These are phyloP conservation scores for Lasioglossum calceatum DNA, from an alignment of 2,888 invertebrate genomes.

Conservation along the genomic window DNA sequence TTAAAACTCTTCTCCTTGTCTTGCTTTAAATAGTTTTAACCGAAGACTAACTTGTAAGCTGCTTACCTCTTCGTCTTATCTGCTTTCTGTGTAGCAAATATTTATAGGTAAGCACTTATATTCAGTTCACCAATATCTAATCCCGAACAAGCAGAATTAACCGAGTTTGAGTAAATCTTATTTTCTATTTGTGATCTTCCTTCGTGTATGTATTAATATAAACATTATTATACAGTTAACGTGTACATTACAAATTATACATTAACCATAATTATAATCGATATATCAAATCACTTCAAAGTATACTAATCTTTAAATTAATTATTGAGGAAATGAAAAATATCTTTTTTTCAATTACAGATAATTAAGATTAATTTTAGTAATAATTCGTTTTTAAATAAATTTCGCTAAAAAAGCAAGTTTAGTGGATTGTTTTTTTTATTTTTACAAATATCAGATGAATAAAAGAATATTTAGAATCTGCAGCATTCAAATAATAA, in stretches of 20 bases:
- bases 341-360: background rate
- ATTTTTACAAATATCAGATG: background rate
- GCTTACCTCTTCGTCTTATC: background rate
- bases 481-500: too few species aligned
- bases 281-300: background rate
- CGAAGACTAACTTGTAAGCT: background rate
- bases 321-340: background rate
- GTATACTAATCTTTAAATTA: background rate
- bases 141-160: background rate
- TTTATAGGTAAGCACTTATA: background rate
- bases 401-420: background rate
- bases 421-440: background rate
- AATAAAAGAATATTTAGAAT: background rate
- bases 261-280: background rate
- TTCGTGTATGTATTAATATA: background rate
- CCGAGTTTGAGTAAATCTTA: background rate
- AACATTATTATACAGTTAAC: background rate
- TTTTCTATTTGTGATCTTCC: background rate
- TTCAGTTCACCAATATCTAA: background rate
- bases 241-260: background rate
- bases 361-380: background rate
- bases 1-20: constrained; percentile 1
- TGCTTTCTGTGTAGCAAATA: background rate
- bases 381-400: background rate
- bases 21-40: constrained; percentile 18